These are phyloP conservation scores for Hypothenemus hampei DNA, from an alignment of 1,140 invertebrate genomes.

Conservation along the genomic window DNA sequence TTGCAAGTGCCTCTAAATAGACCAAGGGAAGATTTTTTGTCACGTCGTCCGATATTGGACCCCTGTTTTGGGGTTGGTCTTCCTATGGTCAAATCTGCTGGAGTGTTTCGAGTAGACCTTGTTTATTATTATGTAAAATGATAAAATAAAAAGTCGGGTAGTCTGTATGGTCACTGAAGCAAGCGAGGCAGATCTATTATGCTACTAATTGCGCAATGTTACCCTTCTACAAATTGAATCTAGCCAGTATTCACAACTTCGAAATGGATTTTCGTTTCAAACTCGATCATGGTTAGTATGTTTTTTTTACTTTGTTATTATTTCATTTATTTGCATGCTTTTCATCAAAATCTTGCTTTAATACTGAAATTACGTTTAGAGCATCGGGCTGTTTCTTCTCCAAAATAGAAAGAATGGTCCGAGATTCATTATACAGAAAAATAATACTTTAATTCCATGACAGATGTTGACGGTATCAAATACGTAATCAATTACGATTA, in stretches of 20 bases:
- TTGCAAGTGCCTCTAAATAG: slow-evolving; percentile 47
- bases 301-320: slow-evolving; percentile 7
- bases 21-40: slow-evolving; percentile 44
- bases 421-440: too few relatives aligned
- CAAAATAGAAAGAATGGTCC: too few relatives aligned
- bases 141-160: too few relatives aligned
- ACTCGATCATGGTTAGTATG: slow-evolving; percentile 27
- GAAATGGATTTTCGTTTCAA: slow-evolving; percentile 36
- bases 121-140: too few relatives aligned
- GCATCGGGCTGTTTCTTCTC: too few relatives aligned
- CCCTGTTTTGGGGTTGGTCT: slow-evolving; percentile 32
- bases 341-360: too few relatives aligned
- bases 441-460: slow-evolving; percentile 5
- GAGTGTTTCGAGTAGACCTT: slow-evolving; percentile 21
- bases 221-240: slow-evolving; percentile 39
- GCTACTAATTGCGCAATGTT: slow-evolving; percentile 42
- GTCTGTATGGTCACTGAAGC: slow-evolving; percentile 38
- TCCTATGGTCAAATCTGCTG: slow-evolving; percentile 42
- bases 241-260: slow-evolving; percentile 28
- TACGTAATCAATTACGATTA: slow-evolving; percentile 99
- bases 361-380: too few relatives aligned
- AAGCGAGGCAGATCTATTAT: slow-evolving; percentile 39
- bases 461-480: slow-evolving; percentile 99
- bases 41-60: slow-evolving; percentile 32
- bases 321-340: slow-evolving; percentile 6